Percentiles rank a stretch among this genome's conserved stretches.
Evolutionary conservation across 2,888 invertebrate genomes (phyloP).

Genomic region (Polia nebulosa): DNA sequence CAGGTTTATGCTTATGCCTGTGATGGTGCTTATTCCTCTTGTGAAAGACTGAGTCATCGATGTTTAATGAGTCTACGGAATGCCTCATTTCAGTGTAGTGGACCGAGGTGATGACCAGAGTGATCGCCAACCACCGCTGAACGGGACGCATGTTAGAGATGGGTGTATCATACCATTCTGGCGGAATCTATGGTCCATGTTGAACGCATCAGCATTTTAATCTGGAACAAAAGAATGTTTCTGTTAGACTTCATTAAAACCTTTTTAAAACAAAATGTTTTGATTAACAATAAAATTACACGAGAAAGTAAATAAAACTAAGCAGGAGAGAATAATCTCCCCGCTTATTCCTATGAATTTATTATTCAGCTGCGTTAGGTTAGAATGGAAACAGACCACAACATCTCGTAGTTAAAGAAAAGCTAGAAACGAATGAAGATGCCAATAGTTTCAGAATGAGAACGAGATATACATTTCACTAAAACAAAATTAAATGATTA

Average conservation of each 20-base stretch:
- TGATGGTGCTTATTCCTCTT: conserved; percentile 80
- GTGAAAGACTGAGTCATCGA: conserved; percentile 68
- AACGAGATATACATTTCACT: background rate
- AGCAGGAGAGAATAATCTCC: background rate
- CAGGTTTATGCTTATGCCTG: conserved; percentile 83
- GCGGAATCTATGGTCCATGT: conserved; percentile 77
- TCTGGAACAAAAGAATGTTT: conserved; percentile 78
- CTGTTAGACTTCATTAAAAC: background rate
- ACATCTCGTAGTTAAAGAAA: background rate
- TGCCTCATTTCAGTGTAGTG: conserved; percentile 82
- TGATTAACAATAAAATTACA: background rate
- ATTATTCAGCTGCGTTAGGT: background rate
- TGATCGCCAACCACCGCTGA: conserved; percentile 82
- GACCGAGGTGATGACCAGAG: conserved; percentile 77
- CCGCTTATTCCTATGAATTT: background rate
- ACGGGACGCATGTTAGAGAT: conserved; percentile 81
- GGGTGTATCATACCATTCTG: conserved; percentile 81
- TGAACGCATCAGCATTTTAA: conserved; percentile 80
- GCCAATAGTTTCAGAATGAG: background rate
- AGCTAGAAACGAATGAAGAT: background rate
- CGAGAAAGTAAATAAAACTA: background rate
- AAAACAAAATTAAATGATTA: background rate
- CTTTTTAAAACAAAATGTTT: background rate
- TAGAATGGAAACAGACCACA: background rate
- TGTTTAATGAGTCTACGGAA: conserved; percentile 68